A percentile compares a stretch with the other conserved stretches of the same genome.
phyloP scores from a whole-genome alignment of 2,113 vertebrate species.

The Pyxicephalus adspersus region DNA sequence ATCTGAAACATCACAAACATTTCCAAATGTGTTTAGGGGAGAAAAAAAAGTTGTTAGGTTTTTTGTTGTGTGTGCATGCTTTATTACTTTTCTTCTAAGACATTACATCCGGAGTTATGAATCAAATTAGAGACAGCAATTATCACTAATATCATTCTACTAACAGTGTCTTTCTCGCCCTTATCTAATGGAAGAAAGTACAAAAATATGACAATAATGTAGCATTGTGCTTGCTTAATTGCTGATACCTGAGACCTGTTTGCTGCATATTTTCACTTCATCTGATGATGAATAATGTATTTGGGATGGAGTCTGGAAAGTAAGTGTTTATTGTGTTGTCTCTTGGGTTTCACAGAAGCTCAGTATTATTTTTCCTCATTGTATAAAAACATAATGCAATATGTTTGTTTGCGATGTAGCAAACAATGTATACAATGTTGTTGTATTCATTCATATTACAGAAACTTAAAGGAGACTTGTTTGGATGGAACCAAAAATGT shows the following conservation, averaged over 20 bases:
- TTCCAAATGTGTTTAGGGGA: constrained; percentile 7
- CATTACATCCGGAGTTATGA: constrained; percentile 44
- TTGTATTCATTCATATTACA: neutral
- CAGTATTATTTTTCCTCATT: constrained; percentile 3
- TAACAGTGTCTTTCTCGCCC: constrained; percentile 42
- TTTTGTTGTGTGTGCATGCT: constrained; percentile 27
- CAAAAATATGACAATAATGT: constrained; percentile 34
- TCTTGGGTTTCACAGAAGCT: constrained; percentile 34
- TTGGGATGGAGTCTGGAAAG: constrained; percentile 31
- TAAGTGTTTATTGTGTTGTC: constrained; percentile 41
- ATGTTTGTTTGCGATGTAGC: neutral
- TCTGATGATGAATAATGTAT: constrained; percentile 55
- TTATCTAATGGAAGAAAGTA: constrained; percentile 20
- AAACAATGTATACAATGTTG: constrained; percentile 1
- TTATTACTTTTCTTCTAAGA: constrained; percentile 48
- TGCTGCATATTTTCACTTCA: constrained; percentile 48
- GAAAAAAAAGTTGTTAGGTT: constrained; percentile 10
- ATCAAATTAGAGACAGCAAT: constrained; percentile 54
- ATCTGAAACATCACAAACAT: constrained; percentile 28
- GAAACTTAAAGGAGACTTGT: neutral
- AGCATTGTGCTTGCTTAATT: constrained; percentile 42
- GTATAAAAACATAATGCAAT: constrained; percentile 23
- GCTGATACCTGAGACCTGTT: constrained; percentile 48
- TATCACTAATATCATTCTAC: constrained; percentile 48
- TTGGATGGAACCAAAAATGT: neutral